Evolutionary conservation across 1,140 invertebrate genomes (phyloP), one percentile per base, ranked within the genome.

Genomic region (Popillia japonica): DNA sequence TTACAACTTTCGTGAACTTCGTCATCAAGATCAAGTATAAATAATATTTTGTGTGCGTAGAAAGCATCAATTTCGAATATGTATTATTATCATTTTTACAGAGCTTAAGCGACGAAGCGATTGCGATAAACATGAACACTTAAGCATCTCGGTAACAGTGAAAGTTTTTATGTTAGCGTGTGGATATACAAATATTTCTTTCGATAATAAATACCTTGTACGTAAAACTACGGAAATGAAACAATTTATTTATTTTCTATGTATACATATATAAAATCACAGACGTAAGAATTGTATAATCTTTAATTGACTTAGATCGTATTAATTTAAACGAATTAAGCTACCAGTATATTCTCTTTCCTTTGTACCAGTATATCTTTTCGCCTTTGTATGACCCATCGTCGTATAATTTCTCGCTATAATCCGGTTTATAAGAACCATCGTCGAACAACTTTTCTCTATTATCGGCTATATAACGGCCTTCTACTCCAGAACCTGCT

Each of bases 401-500:
- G 17, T 40, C 41, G 17, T 74, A 74, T 20, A 74, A 40, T 44
- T 74, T 44, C 72, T 74, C 72, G 22, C 61, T 68, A 14, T 68
- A 68, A 68, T 68, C 61, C 61, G 41, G 41, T 79, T 82, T 84
- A 81, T 85, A 85, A 34, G 83, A 84, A 64, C 84, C 84, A 78
- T 85, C 84, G 72, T 85, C 84, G 79, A 82, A 84, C 17, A 84
- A 78, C 77, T 80, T 83, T 79, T 85, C 84, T 9, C 76, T 79
- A 73, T 81, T 78, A 75, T 84, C 83, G 20, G 80, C 83, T 42
- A 85, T 78, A 79, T 85, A 85, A 40, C 81, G 79, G n/a, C 84
- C 84, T 80, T 85, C 84, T 48, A 80, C 41, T 20, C 80, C 80
- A 20, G 44, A 20, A 22, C 75, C 75, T 0, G 75, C 27, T 41